Evolutionary conservation across 2,888 invertebrate species (phyloP).

Genomic region (Standfussiana lucernea): DNA sequence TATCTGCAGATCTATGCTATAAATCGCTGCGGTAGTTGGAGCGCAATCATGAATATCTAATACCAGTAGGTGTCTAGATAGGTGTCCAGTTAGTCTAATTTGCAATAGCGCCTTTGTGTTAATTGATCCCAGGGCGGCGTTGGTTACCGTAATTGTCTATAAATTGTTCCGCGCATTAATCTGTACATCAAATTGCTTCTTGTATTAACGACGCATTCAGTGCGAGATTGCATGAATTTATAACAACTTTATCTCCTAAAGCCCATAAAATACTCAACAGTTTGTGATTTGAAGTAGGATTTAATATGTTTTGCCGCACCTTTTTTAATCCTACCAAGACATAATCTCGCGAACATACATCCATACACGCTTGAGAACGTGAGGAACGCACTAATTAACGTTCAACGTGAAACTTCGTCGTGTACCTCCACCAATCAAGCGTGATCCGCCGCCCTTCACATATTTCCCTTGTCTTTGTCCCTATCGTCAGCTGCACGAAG

Average conservation of each 20-base stretch:
- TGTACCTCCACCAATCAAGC: slow-evolving; percentile 80
- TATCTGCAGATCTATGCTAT: slow-evolving; percentile 65
- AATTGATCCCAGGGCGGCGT: slow-evolving; percentile 87
- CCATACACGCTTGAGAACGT: slow-evolving; percentile 85
- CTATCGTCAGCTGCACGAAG: slow-evolving; percentile 72
- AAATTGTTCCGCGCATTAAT: slow-evolving; percentile 89
- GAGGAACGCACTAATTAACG: slow-evolving; percentile 90
- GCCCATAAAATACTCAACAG: slow-evolving; percentile 47
- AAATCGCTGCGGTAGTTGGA: slow-evolving; percentile 69
- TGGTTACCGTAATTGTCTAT: slow-evolving; percentile 89
- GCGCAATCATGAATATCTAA: slow-evolving; percentile 82
- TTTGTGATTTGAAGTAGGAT: slow-evolving; percentile 57
- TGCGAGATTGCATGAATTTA: slow-evolving; percentile 54
- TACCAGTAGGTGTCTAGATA: slow-evolving; percentile 78
- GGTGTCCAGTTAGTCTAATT: slow-evolving; percentile 86
- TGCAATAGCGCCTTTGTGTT: slow-evolving; percentile 88
- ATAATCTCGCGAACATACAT: slow-evolving; percentile 81
- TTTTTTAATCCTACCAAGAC: slow-evolving; percentile 75
- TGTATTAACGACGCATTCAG: slow-evolving; percentile 74
- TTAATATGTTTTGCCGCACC: slow-evolving; percentile 63
- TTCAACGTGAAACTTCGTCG: slow-evolving; percentile 88
- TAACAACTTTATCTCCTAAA: slow-evolving; percentile 71
- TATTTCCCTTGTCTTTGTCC: slow-evolving; percentile 77
- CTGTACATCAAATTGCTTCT: slow-evolving; percentile 85
- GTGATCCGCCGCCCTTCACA: slow-evolving; percentile 80